phyloP scores from a whole-genome alignment of 2,797 vertebrate genomes.

The Enteromius fasciolatus region DNA sequence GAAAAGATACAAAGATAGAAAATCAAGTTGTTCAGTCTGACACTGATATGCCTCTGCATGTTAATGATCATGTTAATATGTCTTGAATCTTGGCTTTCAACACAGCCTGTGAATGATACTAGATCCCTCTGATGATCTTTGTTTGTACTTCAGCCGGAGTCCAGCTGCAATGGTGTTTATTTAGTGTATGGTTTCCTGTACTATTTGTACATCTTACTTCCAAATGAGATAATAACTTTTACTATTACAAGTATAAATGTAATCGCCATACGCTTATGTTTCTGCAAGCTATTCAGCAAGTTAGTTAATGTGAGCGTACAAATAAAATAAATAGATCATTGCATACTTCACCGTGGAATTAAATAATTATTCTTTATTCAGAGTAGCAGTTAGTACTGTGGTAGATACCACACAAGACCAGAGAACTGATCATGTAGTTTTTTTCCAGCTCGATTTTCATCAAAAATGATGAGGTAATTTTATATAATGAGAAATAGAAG shows the following conservation, averaged over 20 bases:
- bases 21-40: conserved; percentile 41
- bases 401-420: background rate
- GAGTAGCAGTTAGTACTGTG: background rate
- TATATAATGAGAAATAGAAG: background rate
- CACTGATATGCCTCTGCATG: conserved; percentile 22
- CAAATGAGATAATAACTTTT: conserved; percentile 59
- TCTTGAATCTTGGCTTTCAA: conserved; percentile 46
- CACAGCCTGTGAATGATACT: conserved; percentile 38
- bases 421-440: background rate
- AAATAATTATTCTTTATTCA: background rate
- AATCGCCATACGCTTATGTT: background rate
- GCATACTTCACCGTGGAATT: background rate
- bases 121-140: conserved; percentile 35
- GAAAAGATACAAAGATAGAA: conserved; percentile 22
- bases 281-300: background rate
- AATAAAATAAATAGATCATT: background rate
- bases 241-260: conserved; percentile 12
- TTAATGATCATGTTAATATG: conserved; percentile 2
- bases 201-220: conserved; percentile 55
- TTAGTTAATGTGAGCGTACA: background rate
- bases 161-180: conserved; percentile 56
- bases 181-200: conserved; percentile 56
- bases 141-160: conserved; percentile 53
- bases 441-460: background rate
- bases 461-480: background rate